Conservation (phyloP, 2,888 invertebrate genomes). For the Byasa hedistus region DNA sequence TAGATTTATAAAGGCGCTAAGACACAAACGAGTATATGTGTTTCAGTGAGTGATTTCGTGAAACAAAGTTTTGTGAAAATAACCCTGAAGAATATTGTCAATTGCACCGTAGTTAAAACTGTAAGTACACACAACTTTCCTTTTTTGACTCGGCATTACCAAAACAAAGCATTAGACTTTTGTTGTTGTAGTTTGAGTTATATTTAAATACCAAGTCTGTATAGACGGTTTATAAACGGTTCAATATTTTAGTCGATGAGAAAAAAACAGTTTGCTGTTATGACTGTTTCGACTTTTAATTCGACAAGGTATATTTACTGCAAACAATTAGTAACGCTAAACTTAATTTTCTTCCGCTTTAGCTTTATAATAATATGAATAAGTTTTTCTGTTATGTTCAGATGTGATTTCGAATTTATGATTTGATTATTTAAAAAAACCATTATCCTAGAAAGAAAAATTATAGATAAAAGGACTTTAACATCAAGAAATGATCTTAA, state of each 20-base stretch:
- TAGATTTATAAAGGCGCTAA: conserved; percentile 25
- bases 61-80: conserved; percentile 23
- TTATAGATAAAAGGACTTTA: too few species aligned
- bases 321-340: conserved; percentile 9
- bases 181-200: not conserved
- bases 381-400: too few species aligned
- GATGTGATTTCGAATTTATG: too few species aligned
- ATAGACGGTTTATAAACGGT: too few species aligned
- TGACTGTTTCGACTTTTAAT: conserved; percentile 9
- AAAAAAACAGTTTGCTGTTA: conserved; percentile 4
- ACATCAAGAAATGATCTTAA: too few species aligned
- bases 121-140: conserved; percentile 29
- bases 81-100: conserved; percentile 21
- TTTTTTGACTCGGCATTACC: conserved; percentile 27
- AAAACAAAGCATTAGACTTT: conserved; percentile 20
- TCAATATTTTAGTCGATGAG: not conserved
- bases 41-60: conserved; percentile 27
- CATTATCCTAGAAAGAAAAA: too few species aligned
- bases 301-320: conserved; percentile 5
- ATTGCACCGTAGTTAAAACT: conserved; percentile 9
- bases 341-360: conserved; percentile 15
- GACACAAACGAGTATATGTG: conserved; percentile 19
- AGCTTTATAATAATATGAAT: not conserved
- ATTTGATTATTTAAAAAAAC: too few species aligned
- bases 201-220: not conserved